Evolutionary conservation across 1,140 invertebrate species (phyloP), one percentile per base, ranked within the genome.

Genomic region (Trichoplusia ni): DNA sequence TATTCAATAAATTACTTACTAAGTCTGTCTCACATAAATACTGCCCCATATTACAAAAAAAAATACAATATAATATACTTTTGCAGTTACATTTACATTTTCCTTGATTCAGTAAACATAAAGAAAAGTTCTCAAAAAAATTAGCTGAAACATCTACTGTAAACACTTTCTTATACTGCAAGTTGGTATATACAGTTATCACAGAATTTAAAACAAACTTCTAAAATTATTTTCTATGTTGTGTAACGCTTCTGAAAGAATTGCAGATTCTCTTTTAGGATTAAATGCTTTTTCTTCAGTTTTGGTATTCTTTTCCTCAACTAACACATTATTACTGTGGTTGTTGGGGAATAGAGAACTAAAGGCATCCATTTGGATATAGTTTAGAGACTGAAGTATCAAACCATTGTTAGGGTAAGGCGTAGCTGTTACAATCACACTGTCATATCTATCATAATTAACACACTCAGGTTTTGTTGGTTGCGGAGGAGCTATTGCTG

Each of bases 301-400:
- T 19, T 21, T 33, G 56, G 67, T 35, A 29, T 67, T 59, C 2
- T 16, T 63, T 67, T 81, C 62, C 59, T 62, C 58, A 54, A 63
- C 37, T 49, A 60, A 13, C 9, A 18, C 64, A 58, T 61, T 59
- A 46, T 66, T 67, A 37, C 74, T 77, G 49, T 53, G 29, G 25
- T 61, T 42, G 13, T 61, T 60, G 49, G 69, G 56, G 59, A 89
- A 89, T 25, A 87, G 59, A 31, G 85, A 86, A 67, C 81, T 88
- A 60, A 90, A 82, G 6, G 79, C 86, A 84, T 90, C 88, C 88
- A 90, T 90, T 73, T 90, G 84, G 61, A 90, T 90, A 44, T 89
- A 89, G 56, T 90, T 90, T 2, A 90, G 73, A 14, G 88, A 90
- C 51, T 86, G 76, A 1, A 89, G 69, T 64, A 90, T 88, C 4